A percentile compares a stretch with the other conserved stretches of the same genome.
phyloP scores from a whole-genome alignment of 2,113 vertebrate genomes.

The Sceloporus undulatus region DNA sequence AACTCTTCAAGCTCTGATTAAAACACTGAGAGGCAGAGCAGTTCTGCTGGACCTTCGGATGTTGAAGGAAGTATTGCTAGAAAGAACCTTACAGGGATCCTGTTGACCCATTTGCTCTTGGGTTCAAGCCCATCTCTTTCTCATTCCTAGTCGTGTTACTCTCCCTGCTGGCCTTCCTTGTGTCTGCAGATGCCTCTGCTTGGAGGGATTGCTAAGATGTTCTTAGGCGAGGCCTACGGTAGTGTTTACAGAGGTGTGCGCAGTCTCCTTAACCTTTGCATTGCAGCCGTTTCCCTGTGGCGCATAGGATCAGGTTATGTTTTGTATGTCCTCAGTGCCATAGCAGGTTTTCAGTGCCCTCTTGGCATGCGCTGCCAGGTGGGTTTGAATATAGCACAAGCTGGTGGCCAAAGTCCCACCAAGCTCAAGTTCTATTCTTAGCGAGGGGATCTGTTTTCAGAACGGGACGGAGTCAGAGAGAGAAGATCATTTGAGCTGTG shows the following conservation, averaged over 20 bases:
- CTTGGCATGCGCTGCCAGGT: too few species aligned
- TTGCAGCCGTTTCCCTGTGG: background rate
- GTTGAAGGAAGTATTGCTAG: background rate
- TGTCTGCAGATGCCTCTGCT: too few species aligned
- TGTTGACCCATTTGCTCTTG: background rate
- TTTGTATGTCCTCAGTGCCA: background rate
- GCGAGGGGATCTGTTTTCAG: slow-evolving; percentile 62
- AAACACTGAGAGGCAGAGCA: too few species aligned
- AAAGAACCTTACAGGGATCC: background rate
- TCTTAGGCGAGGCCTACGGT: too few species aligned
- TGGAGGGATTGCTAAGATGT: background rate
- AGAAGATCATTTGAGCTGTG: background rate
- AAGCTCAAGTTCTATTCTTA: slow-evolving; percentile 44
- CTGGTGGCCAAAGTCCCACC: slow-evolving; percentile 17
- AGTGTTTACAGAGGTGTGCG: background rate
- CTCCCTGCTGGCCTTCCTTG: background rate
- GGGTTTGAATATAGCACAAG: background rate
- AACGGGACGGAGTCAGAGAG: background rate
- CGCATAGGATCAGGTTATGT: too few species aligned
- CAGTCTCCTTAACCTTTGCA: background rate
- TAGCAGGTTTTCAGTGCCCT: too few species aligned
- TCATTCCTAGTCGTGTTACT: too few species aligned
- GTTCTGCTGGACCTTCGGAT: background rate
- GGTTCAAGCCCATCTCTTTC: background rate
- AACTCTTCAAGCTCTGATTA: background rate